These are phyloP conservation scores for Lordiphosa clarofinis DNA, from an alignment of 1,140 invertebrate species.

Conservation along the genomic window DNA sequence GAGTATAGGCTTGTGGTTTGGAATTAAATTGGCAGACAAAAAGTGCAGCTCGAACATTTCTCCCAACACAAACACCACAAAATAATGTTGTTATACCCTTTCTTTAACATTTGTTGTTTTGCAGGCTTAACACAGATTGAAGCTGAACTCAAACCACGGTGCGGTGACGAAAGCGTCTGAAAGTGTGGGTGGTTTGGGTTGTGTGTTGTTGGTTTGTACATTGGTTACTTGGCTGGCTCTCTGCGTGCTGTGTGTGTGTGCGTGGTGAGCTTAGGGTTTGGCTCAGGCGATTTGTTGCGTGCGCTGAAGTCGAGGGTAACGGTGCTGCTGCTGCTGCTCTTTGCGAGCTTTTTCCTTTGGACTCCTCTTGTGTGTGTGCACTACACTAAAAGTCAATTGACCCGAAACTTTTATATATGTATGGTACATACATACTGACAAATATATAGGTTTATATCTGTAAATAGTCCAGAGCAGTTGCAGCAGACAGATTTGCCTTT, in stretches of 20 bases:
- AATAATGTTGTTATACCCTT: too few relatives aligned
- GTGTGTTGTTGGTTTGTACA: conserved; percentile 11
- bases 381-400: conserved; percentile 74
- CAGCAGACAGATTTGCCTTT: conserved; percentile 17
- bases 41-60: too few relatives aligned
- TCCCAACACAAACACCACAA: too few relatives aligned
- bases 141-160: conserved; percentile 44
- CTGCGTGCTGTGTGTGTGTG: conserved; percentile 21
- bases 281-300: conserved; percentile 71
- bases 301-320: conserved; percentile 24
- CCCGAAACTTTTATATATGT: conserved; percentile 55
- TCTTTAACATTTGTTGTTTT: too few relatives aligned
- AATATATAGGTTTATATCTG: conserved; percentile 20
- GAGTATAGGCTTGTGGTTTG: too few relatives aligned
- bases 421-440: conserved; percentile 8
- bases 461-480: conserved; percentile 6
- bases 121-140: background rate
- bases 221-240: conserved; percentile 8
- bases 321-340: conserved; percentile 33
- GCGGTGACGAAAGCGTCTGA: conserved; percentile 31
- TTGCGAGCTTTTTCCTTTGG: conserved; percentile 63
- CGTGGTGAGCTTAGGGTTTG: conserved; percentile 57
- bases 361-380: conserved; percentile 27
- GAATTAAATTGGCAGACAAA: too few relatives aligned
- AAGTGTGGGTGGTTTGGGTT: conserved; percentile 5